Evolutionary conservation across 1,140 invertebrate genomes (phyloP), one percentile per base, ranked within the genome.

Genomic region (Heliconius nattereri): DNA sequence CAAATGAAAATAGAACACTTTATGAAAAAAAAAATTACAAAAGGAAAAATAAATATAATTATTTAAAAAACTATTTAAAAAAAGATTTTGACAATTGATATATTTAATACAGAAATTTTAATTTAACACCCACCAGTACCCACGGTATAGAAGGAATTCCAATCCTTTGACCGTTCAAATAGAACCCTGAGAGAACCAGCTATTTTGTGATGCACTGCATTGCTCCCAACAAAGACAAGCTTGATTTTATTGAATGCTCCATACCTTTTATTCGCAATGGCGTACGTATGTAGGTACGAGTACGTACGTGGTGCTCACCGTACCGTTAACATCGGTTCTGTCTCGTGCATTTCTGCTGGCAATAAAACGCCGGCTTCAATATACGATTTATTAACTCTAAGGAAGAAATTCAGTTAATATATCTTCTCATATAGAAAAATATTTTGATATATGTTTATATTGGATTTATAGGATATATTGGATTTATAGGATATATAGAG

Each of bases 171-270:
- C n/a, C n/a, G 20, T 57, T 23, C 20, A 7, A 57, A 26, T 29
- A 29, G n/a, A 16, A 26, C 13, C 13, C 26, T 29, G 60, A 29
- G 11, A 26, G 23, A 66, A 66, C 35, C 32, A 70, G n/a, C 57
- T 37, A n/a, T 76, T 70, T 76, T 66, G n/a, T 26, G 49, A 75
- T 40, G 66, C 57, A 76, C 75, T 76, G 75, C 54, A 76, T 45
- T 26, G 35, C 32, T 45, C 26, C 54, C 32, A 70, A 70, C 35
- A 76, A 70, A 76, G 75, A 66, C 75, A 11, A 45, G 57, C 75
- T 26, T 76, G 54, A 76, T 76, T 76, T 76, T 76, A 76, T 76
- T 76, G 75, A 76, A 70, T 37, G 57, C 8, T 66, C 73, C 49
- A 54, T 76, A 37, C 75, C 75, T 76, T 76, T 76, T 76, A 76